A percentile compares a stretch with the other conserved stretches of the same genome.
phyloP scores from a whole-genome alignment of 2,113 vertebrate genomes.

The Myanophis thanlyinensis region DNA sequence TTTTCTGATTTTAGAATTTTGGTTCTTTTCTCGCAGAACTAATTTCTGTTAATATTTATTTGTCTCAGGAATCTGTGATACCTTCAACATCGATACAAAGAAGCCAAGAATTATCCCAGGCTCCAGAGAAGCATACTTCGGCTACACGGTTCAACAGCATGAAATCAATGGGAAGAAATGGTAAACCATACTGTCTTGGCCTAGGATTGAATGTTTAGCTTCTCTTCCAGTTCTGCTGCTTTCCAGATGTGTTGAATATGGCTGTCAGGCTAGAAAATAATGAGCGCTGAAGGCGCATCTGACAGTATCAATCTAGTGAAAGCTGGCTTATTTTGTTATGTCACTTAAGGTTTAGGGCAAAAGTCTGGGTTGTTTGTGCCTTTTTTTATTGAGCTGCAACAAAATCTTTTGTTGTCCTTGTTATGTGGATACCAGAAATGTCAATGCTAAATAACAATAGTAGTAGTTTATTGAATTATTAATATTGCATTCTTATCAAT shows the following conservation, averaged over 20 bases:
- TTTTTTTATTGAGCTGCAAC: not conserved
- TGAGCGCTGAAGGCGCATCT: not conserved
- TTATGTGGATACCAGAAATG: not conserved
- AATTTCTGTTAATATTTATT: not conserved
- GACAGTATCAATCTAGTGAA: not conserved
- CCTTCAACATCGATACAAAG: slow-evolving; percentile 91
- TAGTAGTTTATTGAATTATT: not conserved
- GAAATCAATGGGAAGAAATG: slow-evolving; percentile 88
- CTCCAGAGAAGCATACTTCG: slow-evolving; percentile 87
- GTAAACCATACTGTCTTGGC: slow-evolving; percentile 63
- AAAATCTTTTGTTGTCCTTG: not conserved
- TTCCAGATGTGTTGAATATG: not conserved
- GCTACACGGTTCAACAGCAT: slow-evolving; percentile 96
- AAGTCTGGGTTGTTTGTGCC: not conserved
- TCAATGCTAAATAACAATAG: not conserved
- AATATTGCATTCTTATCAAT: not conserved
- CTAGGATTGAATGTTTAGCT: not conserved
- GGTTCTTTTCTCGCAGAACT: not conserved
- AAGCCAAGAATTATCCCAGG: slow-evolving; percentile 84
- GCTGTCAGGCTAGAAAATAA: not conserved
- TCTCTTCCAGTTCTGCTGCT: not conserved
- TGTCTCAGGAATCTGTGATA: slow-evolving; percentile 73
- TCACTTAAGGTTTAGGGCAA: not conserved
- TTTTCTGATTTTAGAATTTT: not conserved
- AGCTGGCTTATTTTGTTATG: not conserved